Evolutionary conservation across 2,113 vertebrate species (phyloP), one percentile per base, ranked within the genome.

Genomic region (Speoplatyrhinus poulsoni): DNA sequence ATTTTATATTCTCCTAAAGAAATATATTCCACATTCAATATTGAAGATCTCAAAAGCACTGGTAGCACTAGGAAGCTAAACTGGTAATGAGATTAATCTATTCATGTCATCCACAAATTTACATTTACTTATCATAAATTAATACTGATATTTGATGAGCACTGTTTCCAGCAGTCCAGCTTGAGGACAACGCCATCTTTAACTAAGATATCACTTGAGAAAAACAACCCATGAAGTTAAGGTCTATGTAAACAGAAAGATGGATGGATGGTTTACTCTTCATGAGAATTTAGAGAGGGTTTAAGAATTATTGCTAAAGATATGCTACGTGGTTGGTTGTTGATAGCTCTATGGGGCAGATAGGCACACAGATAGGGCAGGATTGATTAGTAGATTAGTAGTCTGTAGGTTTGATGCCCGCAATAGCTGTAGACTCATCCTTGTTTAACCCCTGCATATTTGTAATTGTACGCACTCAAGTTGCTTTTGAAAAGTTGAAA

Each of bases 151-250:
- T 81, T 63, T 10, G 53, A 72, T 16, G 12, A 8, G n/a, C 11
- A 2, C 17, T n/a, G 12, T n/a, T 32, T 46, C 16, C 32, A n/a
- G 10, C 60, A 55, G 12, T 47, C 15, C 17, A 32, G 26, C 60
- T 57, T 13, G 55, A 79, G 62, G 74, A 81, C 68, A 72, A 58
- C 65, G 73, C 52, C 63, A 12, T 82, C 62, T 75, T 63, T 73
- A 16, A 72, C 55, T 54, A 61, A 81, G 76, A 65, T 53, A 56
- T 81, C 79, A 67, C 60, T 62, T 60, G 77, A 81, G 77, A 60
- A 78, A 79, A 86, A 85, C 83, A 87, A 89, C 74, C 79, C 80
- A 82, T 60, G 60, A 75, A 82, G 82, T 90, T 76, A 88, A 85
- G 6, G 36, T 32, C 1, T 41, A 12, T 8, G 12, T 71, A 76